These are phyloP conservation scores for Onchidella celtica DNA, from an alignment of 2,888 invertebrate species.

Conservation along the genomic window DNA sequence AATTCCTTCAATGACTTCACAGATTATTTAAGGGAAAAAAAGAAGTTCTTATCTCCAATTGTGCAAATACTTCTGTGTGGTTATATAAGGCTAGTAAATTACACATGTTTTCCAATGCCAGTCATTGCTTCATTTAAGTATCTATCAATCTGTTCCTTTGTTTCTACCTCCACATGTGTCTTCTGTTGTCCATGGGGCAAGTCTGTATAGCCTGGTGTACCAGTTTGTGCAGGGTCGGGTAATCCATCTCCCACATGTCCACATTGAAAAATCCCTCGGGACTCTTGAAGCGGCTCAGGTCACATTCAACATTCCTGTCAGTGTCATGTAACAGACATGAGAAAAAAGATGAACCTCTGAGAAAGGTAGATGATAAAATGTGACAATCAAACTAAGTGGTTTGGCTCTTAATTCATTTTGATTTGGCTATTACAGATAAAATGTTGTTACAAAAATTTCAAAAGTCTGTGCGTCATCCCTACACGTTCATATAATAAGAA, in stretches of 20 bases:
- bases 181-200: conserved; percentile 83
- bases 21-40: too few species aligned
- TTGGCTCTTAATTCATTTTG: not conserved
- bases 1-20: too few species aligned
- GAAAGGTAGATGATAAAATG: not conserved
- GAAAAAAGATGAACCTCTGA: conserved; percentile 21
- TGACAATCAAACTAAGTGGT: not conserved
- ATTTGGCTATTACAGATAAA: not conserved
- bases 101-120: too few species aligned
- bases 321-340: too few species aligned
- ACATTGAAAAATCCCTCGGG: conserved; percentile 83
- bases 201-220: conserved; percentile 83
- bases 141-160: too few species aligned
- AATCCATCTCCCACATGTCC: conserved; percentile 83
- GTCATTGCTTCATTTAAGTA: too few species aligned
- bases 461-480: too few species aligned
- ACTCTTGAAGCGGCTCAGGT: conserved; percentile 80
- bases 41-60: too few species aligned
- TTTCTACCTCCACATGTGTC: conserved; percentile 81
- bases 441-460: too few species aligned
- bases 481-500: too few species aligned
- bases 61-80: too few species aligned
- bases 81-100: too few species aligned
- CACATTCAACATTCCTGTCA: conserved; percentile 78
- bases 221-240: conserved; percentile 82